Evolutionary conservation across 2,113 vertebrate genomes (phyloP).

Genomic region (Rattus rattus): DNA sequence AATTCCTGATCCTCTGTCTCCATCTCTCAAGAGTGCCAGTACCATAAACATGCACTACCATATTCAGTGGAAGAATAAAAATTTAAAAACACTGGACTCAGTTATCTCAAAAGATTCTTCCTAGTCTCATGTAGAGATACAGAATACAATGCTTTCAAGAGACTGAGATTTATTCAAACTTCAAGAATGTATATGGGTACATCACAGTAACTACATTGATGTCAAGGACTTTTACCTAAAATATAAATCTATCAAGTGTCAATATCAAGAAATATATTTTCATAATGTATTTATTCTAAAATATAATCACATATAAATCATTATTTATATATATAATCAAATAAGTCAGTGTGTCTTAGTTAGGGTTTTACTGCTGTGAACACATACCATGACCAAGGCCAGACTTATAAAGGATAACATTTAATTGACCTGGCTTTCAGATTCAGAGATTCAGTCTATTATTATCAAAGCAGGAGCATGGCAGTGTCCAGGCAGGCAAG

Average conservation of each 20-base stretch:
- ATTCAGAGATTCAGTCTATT: too few species aligned
- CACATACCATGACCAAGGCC: too few species aligned
- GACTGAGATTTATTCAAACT: not conserved
- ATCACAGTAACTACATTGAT: not conserved
- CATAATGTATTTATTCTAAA: constrained; percentile 49
- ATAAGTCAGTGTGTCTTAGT: too few species aligned
- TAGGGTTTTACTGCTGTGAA: too few species aligned
- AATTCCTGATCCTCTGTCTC: not conserved
- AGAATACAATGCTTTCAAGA: not conserved
- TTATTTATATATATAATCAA: too few species aligned
- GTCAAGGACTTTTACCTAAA: not conserved
- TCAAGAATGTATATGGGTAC: not conserved
- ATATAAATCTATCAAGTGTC: not conserved
- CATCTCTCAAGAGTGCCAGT: not conserved
- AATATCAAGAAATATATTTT: constrained; percentile 14
- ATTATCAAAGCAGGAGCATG: too few species aligned
- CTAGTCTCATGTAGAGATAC: not conserved
- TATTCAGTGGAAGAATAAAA: not conserved
- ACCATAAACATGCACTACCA: not conserved
- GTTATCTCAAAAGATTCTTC: not conserved
- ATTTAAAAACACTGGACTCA: not conserved
- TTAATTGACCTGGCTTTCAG: too few species aligned
- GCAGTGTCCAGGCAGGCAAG: too few species aligned
- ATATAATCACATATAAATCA: not conserved
- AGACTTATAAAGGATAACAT: too few species aligned